Base-by-base conservation (phyloP, 2,888 invertebrate genomes). In the Euspilapteryx auroguttella region DNA sequence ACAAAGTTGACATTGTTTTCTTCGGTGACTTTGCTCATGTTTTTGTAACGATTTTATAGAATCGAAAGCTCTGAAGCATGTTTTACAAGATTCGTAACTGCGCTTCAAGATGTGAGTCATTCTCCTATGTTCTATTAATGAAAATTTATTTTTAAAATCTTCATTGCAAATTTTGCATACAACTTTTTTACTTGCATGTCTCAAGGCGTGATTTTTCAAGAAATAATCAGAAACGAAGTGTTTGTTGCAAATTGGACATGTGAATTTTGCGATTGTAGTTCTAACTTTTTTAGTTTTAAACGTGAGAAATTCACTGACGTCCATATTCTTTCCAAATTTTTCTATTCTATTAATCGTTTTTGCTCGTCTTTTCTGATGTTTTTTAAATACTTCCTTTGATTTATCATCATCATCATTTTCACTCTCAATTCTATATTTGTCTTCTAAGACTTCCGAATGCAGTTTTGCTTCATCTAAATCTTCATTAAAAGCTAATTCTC, bases 141-240 rank as follows among this genome's bases (percentile, higher is more conserved):
- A 34, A 31, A 71, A 75, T 35, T 61, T 64, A 0, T 65, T 63
- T 36, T 49, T 50, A 21, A 61, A 71, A 5, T 34, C 27, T 2
- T 28, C 29, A 0, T 34, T 27, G 29, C 73, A 75, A 1, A 40
- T 14, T n/a, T 36, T 38, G 30, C 73, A 75, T 2, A 43, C 14
- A 0, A 49, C 40, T 33, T 46, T 54, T 6, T 32, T 47, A 9
- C 45, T 39, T 0, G 48, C 24, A 35, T 75, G 73, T 35, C 55
- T 68, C 3, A 58, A 20, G 7, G 63, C 31, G 31, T 75, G 73
- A 25, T 47, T 52, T 30, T 53, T 59, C 1, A 71, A 33, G 37
- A 65, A 69, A 43, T 66, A 66, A 25, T 57, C 55, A 0, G 71
- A 61, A n/a, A 73, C 47, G 11, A 71, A 71, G 36, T 53, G 44